These are phyloP conservation scores for Patiria miniata DNA, from an alignment of 35 echinoderm and acorn worm genomes.

Conservation along the genomic window DNA sequence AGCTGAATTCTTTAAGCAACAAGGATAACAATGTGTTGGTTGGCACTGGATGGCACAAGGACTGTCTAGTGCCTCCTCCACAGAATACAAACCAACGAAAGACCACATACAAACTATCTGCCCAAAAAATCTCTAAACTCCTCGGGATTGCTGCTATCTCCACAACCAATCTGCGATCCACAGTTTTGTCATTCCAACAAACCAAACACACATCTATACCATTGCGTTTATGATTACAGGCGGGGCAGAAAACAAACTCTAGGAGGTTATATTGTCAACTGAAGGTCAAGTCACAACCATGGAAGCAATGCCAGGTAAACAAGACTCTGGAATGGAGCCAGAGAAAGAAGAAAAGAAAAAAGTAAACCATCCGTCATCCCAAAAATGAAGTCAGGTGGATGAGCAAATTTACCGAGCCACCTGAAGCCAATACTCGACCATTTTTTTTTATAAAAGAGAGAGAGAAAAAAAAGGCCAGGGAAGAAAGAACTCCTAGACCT, in stretches of 20 bases:
- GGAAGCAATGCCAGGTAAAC: no score
- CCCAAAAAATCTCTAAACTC: no score
- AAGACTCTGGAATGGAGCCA: no score
- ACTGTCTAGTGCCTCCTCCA: no score
- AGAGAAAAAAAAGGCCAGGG: neutral
- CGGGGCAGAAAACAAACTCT: neutral
- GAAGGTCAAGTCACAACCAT: conserved; percentile 7
- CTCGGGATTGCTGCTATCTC: neutral
- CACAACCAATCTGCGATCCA: neutral
- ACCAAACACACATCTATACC: neutral
- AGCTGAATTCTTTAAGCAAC: no score
- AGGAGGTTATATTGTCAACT: neutral
- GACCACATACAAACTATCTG: no score
- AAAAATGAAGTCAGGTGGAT: conserved; percentile 14
- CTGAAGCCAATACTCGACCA: neutral
- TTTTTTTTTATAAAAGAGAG: neutral
- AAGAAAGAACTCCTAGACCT: conserved; percentile 2
- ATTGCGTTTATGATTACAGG: conserved; percentile 16
- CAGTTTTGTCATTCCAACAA: neutral
- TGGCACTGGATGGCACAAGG: no score
- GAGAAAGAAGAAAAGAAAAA: neutral
- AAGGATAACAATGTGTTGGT: no score
- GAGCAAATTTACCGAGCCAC: neutral
- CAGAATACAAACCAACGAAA: no score
- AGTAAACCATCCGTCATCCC: conserved; percentile 5